phyloP scores from a whole-genome alignment of 2,797 vertebrate species.

The Takifugu rubripes region DNA sequence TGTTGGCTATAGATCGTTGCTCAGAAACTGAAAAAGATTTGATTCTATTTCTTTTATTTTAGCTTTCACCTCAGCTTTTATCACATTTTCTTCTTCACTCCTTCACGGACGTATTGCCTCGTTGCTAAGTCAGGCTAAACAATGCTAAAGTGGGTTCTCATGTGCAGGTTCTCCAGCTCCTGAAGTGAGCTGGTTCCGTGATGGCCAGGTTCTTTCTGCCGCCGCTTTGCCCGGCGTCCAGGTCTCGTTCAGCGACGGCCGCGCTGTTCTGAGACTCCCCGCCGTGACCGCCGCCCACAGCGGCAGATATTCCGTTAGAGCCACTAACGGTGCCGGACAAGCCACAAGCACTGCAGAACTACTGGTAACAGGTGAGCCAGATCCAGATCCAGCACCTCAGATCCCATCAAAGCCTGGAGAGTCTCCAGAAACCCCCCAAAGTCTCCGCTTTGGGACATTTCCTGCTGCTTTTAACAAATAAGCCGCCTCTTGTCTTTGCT shows the following conservation, averaged over 20 bases:
- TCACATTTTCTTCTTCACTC: no score
- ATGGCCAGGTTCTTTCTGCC: conserved; percentile 96
- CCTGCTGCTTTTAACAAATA: no score
- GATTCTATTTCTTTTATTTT: no score
- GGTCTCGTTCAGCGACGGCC: conserved; percentile 98
- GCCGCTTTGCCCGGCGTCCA: conserved; percentile 89
- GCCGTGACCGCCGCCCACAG: conserved; percentile 88
- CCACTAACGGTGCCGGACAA: conserved; percentile 97
- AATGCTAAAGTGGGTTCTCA: neutral
- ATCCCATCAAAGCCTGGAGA: no score
- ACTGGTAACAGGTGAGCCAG: conserved; percentile 86
- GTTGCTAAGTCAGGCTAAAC: neutral
- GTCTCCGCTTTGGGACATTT: no score
- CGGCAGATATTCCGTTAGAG: conserved; percentile 93
- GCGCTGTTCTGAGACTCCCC: conserved; percentile 91
- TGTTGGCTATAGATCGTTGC: no score
- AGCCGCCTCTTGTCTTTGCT: no score
- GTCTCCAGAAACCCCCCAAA: no score
- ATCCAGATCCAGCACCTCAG: neutral
- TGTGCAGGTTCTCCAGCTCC: conserved; percentile 91
- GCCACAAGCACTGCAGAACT: conserved; percentile 97
- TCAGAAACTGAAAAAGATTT: no score
- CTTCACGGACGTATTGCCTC: no score
- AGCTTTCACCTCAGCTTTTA: no score
- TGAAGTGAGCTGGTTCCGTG: conserved; percentile 98